Percentiles rank a stretch among this genome's conserved stretches.
phyloP scores from a whole-genome alignment of 2,113 vertebrate species.

The Lepisosteus oculatus region DNA sequence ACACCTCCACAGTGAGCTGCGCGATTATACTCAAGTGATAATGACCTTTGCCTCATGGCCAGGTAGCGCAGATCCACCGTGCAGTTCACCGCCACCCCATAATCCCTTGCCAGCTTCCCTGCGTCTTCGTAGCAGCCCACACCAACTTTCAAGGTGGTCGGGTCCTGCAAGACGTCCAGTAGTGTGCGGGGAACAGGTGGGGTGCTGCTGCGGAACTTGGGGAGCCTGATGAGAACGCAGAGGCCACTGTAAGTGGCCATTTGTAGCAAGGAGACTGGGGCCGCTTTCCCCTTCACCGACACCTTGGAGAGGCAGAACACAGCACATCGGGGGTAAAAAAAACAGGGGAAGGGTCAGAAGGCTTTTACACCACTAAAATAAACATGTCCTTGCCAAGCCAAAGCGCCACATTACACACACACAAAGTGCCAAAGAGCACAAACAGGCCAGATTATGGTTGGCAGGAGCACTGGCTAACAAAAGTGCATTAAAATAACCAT shows the following conservation, averaged over 20 bases:
- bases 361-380: no score
- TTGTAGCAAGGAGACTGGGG: conserved; percentile 83
- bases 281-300: conserved; percentile 72
- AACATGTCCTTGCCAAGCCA: no score
- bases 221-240: conserved; percentile 81
- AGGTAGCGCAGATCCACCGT: conserved; percentile 85
- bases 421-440: no score
- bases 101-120: conserved; percentile 79
- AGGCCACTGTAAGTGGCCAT: conserved; percentile 81
- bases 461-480: no score
- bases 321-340: not conserved
- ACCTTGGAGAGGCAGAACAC: conserved; percentile 59
- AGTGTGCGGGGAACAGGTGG: conserved; percentile 71
- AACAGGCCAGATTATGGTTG: no score
- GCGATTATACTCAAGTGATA: not conserved
- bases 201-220: conserved; percentile 58
- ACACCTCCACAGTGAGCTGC: not conserved
- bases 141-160: conserved; percentile 82
- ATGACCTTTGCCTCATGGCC: conserved; percentile 74
- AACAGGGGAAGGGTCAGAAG: not conserved
- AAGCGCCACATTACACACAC: no score
- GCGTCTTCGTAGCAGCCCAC: conserved; percentile 92
- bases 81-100: conserved; percentile 74
- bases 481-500: no score
- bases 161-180: conserved; percentile 73